Base-by-base conservation (phyloP, 2,888 invertebrate species). In the Andricus quercusramuli region DNA sequence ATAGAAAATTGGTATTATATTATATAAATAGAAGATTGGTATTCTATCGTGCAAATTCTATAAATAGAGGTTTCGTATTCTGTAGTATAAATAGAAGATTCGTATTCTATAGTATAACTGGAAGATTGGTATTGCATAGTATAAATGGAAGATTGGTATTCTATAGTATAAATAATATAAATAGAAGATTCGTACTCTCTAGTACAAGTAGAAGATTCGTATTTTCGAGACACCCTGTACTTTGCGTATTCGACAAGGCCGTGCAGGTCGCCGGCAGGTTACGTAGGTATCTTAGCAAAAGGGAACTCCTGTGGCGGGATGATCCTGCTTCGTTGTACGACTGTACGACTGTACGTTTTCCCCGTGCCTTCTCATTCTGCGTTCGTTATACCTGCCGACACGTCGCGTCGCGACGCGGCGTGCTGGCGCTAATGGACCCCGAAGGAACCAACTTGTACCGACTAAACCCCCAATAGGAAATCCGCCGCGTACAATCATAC, bases 401-500 rank as follows among this genome's bases (percentile, higher is more conserved):
- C 81, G 82, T 84, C n/a, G n/a, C n/a, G n/a, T n/a, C 80, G 81
- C 82, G 67, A 78, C 81, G 83, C 78, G 77, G 82, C 83, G 83
- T 82, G 82, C 82, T 79, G 77, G 82, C 82, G 83, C 83, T 84
- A 84, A 84, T 84, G 82, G 82, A 83, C 83, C 81, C 74, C 80
- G 22, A 59, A 59, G 59, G 22, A 59, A 22, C 59, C 59, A 59
- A 59, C 59, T 59, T 22, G 59, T 59, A 59, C 59, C 59, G 11
- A 20, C 47, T 22, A 51, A 74, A 51, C 37, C 56, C 32, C 74
- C 56, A 74, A 74, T 74, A 51, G 74, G 32, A 74, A 74, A 56
- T 74, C 74, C 56, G 15, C n/a, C 51, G 37, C 32, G 56, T 59
- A 68, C 6, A 13, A 37, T 37, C 37, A 9, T 37, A 37, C 37